Base-by-base conservation (phyloP, 2,113 vertebrate genomes). In the Nerophis lumbriciformis region DNA sequence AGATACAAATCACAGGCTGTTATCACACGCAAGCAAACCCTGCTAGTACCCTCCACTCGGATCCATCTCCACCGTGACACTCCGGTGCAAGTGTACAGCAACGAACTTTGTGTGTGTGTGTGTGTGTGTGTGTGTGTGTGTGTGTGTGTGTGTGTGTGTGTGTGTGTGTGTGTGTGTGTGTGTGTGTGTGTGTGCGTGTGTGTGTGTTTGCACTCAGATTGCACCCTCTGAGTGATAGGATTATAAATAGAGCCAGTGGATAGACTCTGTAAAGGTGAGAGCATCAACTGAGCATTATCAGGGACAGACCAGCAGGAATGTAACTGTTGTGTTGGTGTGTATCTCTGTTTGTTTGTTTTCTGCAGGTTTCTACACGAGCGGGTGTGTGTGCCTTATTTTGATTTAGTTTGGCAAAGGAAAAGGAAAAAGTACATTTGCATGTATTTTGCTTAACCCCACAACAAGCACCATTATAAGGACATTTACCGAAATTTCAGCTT, bases 1-100 rank as follows among this genome's bases (percentile, higher is more conserved):
- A 87, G 86, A 88, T 87, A 88, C 85, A 88, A 88, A 88, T 88
- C 86, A 87, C 82, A 59, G 67, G 69, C 78, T 79, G 86, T 88
- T 88, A 88, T 88, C 86, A 78, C 86, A 78, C 82, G 71, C 65
- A 76, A 85, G 80, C 86, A 88, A 88, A 87, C 85, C 80, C 69
- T 76, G 61, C 84, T 72, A 65, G 48, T 72, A 77, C 72, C 68
- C 37, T 68, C 64, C 77, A 78, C 78, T 73, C 63, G 84, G 81
- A 86, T 85, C 82, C 84, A 85, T 87, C 83, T 85, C 83, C 68
- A 68, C 59, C 48, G 16, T 5, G 37, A 84, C 79, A 71, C 64
- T 54, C 51, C 59, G 55, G 69, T 65, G 54, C 8, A 15, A 60
- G 61, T 38, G 36, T 60, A 61, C 47, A 44, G 45, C 52, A 48